These are phyloP conservation scores for Silurus glanis DNA, from an alignment of 2,113 vertebrate genomes.

Conservation along the genomic window DNA sequence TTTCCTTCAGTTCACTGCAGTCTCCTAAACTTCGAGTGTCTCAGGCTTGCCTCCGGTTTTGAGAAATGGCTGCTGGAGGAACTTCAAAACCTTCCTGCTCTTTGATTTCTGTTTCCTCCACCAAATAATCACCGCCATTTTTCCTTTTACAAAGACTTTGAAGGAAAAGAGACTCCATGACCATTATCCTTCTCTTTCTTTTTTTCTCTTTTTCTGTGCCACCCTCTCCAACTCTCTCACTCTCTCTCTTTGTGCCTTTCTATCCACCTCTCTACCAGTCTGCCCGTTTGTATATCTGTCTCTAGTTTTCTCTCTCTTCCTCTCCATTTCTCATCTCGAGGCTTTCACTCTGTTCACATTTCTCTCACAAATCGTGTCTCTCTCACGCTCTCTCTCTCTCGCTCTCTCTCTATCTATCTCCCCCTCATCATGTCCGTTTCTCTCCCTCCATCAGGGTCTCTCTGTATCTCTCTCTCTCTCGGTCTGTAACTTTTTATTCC, in stretches of 20 bases:
- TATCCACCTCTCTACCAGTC: no score
- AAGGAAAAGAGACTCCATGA: neutral
- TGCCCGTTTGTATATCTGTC: no score
- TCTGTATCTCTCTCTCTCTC: no score
- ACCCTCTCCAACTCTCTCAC: neutral
- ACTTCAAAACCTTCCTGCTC: constrained; percentile 13
- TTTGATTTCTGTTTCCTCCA: constrained; percentile 22
- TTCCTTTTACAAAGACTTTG: constrained; percentile 14
- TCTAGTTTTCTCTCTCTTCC: neutral
- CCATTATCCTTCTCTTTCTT: neutral
- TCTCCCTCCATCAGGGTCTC: neutral
- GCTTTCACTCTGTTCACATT: no score
- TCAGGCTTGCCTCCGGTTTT: neutral
- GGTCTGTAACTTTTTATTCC: neutral
- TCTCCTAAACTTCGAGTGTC: neutral
- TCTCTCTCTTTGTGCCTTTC: neutral
- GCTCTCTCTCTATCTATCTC: neutral
- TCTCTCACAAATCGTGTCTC: no score
- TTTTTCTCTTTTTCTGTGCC: neutral
- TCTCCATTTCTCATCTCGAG: no score
- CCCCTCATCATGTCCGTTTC: neutral
- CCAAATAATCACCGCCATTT: constrained; percentile 9
- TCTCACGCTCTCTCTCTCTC: constrained; percentile 7
- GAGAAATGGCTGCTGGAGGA: constrained; percentile 8
- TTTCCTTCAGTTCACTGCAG: neutral